These are phyloP conservation scores for Callipepla squamata DNA, from an alignment of 2,113 vertebrate genomes.

Conservation along the genomic window DNA sequence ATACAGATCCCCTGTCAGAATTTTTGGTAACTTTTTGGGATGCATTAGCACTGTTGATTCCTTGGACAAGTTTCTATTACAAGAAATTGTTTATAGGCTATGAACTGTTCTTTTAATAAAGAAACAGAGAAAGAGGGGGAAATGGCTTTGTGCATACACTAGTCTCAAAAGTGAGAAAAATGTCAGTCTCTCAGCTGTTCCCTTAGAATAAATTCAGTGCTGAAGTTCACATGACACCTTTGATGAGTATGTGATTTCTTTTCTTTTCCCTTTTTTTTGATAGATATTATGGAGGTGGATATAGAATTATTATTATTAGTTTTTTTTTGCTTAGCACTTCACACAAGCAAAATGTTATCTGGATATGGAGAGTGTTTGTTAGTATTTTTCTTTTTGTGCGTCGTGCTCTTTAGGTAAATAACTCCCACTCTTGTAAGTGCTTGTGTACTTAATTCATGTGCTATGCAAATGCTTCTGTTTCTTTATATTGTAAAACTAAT, in stretches of 20 bases:
- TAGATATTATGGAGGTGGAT: not conserved
- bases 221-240: not conserved
- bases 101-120: not conserved
- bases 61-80: not conserved
- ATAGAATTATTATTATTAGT: not conserved
- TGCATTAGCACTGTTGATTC: not conserved
- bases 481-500: not conserved
- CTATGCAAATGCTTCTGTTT: not conserved
- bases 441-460: not conserved
- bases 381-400: accelerated
- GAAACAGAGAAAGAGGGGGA: not conserved
- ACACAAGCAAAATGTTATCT: not conserved
- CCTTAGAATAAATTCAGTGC: not conserved
- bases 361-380: no score
- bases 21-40: not conserved
- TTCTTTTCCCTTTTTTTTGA: not conserved
- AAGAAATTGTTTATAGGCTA: not conserved
- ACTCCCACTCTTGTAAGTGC: not conserved
- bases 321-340: not conserved
- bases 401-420: not conserved
- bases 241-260: not conserved
- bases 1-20: not conserved
- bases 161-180: not conserved
- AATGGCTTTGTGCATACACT: not conserved
- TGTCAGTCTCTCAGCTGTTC: not conserved